Evolutionary conservation across 2,797 vertebrate species (phyloP), one percentile per base, ranked within the genome.

Genomic region (Eulemur coronatus): DNA sequence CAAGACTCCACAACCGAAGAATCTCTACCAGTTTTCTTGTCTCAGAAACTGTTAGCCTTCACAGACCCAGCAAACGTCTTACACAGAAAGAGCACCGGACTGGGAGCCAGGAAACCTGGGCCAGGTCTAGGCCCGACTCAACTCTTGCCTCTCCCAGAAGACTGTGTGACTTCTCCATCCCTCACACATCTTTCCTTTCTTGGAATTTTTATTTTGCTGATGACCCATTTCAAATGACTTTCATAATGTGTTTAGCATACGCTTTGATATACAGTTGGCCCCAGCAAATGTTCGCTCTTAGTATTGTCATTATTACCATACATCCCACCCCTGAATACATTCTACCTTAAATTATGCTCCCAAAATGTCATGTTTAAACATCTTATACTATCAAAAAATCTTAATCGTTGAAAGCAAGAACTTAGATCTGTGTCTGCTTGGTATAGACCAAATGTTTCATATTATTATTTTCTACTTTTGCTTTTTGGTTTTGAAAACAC

Each of bases 301-400:
- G 28, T 14, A 26, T 81, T 76, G 41, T 55, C 43, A 52, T 57
- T 80, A 52, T 79, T 84, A 59, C n/a, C 4, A 59, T 9, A 52
- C 8, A 86, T 20, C 57, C 55, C 17, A 72, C 4, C 17, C 14
- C 43, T 82, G 65, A 78, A 41, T 82, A 78, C 65, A 76, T 50
- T 93, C 52, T 75, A 35, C 59, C 35, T 91, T 76, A 91, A 95
- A 87, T 84, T 69, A 67, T 79, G 15, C 33, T 97, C 57, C 63
- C 55, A 73, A 95, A 87, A 84, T 41, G 30, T 75, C 50, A 33
- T 76, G 15, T 84, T 22, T 85, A 79, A 89, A 65, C 10, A 79
- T 59, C 38, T 72, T 84, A 0, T 61, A 55, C 59, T 92, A 67
- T 43, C 18, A 81, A 94, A 94, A 89, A 7, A 65, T 46, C 50